phyloP scores from a whole-genome alignment of 2,888 invertebrate species.

The Eristalinus aeneus region DNA sequence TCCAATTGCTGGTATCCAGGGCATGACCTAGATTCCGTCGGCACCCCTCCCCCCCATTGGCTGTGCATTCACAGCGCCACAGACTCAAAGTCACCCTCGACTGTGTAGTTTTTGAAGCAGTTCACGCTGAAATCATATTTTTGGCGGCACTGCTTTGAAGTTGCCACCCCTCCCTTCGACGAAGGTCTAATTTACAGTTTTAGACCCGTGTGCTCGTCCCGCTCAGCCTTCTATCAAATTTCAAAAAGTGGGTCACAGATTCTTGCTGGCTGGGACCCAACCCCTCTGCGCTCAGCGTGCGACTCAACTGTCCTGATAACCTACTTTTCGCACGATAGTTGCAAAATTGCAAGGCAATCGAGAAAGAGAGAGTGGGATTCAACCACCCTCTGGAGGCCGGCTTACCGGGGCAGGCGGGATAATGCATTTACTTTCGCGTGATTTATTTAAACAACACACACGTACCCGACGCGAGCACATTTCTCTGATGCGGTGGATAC shows the following conservation, averaged over 20 bases:
- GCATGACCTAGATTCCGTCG: conserved; percentile 58
- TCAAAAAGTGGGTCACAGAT: background rate
- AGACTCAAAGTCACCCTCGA: conserved; percentile 1
- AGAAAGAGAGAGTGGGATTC: background rate
- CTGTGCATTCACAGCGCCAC: conserved; percentile 45
- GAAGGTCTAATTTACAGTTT: background rate
- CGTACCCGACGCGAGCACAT: background rate
- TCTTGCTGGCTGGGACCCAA: background rate
- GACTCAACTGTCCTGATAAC: background rate
- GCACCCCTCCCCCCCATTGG: conserved; percentile 59
- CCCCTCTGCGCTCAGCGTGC: background rate
- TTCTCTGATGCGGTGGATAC: background rate
- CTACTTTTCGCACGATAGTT: background rate
- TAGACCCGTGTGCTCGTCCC: background rate
- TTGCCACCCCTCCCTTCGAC: background rate
- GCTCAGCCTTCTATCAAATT: background rate
- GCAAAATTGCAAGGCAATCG: background rate
- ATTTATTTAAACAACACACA: conserved; percentile 31
- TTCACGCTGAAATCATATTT: background rate
- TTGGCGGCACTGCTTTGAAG: background rate
- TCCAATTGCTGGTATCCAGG: conserved; percentile 55
- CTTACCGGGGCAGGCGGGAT: background rate
- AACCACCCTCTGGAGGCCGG: background rate
- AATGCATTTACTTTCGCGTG: conserved; percentile 39
- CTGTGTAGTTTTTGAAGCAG: background rate